These are phyloP conservation scores for Pempheris klunzingeri DNA, from an alignment of 2,797 vertebrate genomes.

Conservation along the genomic window DNA sequence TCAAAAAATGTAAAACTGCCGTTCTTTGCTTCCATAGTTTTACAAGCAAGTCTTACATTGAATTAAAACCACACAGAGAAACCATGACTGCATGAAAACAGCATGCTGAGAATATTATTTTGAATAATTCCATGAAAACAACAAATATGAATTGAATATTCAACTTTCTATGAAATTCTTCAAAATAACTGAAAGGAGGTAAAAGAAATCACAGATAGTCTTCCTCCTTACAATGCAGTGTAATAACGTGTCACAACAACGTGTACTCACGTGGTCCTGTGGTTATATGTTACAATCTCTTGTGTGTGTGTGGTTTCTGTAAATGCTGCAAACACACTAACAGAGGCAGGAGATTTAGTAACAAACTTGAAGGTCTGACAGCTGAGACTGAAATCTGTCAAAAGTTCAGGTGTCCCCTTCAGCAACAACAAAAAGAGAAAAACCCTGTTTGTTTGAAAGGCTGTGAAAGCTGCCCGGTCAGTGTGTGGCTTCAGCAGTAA, in stretches of 20 bases:
- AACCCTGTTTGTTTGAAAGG: conserved; percentile 68
- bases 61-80: background rate
- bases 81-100: background rate
- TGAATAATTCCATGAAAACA: background rate
- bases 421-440: background rate
- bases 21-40: background rate
- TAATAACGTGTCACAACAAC: too few relatives aligned
- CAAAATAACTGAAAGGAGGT: background rate
- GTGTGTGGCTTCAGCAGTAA: conserved; percentile 86
- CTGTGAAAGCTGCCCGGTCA: conserved; percentile 72
- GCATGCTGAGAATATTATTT: background rate
- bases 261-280: background rate
- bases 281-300: background rate
- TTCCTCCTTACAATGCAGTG: background rate
- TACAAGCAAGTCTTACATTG: too few relatives aligned
- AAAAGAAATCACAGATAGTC: background rate
- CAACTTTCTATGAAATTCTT: background rate
- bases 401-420: background rate
- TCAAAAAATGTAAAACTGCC: background rate
- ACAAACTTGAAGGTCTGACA: background rate
- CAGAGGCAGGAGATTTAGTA: background rate
- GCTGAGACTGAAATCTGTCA: background rate
- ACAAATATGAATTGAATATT: too few relatives aligned
- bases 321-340: background rate
- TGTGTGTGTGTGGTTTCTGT: too few relatives aligned